Evolutionary conservation across 2,888 invertebrate species (phyloP), one percentile per base, ranked within the genome.

Genomic region (Meteorus colon): DNA sequence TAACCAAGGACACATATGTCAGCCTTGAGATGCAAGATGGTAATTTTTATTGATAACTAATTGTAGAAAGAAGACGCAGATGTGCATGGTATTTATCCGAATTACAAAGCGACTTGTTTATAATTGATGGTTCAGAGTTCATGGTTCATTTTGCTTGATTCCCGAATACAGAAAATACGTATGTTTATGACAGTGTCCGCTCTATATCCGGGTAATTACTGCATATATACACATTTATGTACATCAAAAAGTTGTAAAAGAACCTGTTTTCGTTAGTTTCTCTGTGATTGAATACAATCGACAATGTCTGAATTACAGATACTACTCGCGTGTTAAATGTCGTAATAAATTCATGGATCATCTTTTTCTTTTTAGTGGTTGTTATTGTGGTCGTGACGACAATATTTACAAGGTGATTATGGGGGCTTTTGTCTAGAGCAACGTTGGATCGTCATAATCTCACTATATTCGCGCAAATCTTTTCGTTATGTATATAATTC

Each of bases 51-150:
- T 75, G 59, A 72, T 60, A 67, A 75, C 67, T 66, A 60, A 71
- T 51, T 34, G 70, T 70, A 71, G 63, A 75, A 75, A 71, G 71
- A 59, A 75, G 75, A 75, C 75, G 67, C 68, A 55, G 55, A 48
- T 75, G 71, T 75, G 71, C 71, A 75, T 66, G 66, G 75, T 75
- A 75, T 59, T 75, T 72, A 75, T 72, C 75, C 75, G 71, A 75
- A 75, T 62, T 67, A 71, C 75, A 75, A 75, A 75, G 75, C 59
- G 55, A 71, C 41, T 41, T 31, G 14, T 72, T 41, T 6, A 16
- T 24, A 19, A 63, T 29, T 65, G 29, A 65, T 69, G 37, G 29
- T 59, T 29, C 41, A n/a, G n/a, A 48, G 41, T 66, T n/a, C 37
- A 24, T 62, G 6, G 37, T 37, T 60, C 34, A 19, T 68, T 14